Evolutionary conservation across 1,140 invertebrate genomes (phyloP), one percentile per base, ranked within the genome.

Genomic region (Cydia splendana): DNA sequence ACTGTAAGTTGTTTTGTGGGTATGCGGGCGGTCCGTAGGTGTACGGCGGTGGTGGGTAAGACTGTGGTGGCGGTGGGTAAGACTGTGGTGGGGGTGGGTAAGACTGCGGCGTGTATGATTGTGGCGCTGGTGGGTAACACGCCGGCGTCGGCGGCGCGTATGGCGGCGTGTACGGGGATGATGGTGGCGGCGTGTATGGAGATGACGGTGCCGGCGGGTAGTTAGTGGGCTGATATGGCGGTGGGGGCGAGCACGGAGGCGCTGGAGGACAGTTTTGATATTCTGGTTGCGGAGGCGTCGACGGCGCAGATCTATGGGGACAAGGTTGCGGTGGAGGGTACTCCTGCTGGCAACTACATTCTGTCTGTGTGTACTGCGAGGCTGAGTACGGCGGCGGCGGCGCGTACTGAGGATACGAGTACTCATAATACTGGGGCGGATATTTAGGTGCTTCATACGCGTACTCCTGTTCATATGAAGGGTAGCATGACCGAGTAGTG

Each of bases 351-450:
- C 75, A 75, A 9, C 34, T 42, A 51, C 65, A 45, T 30, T 67
- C 65, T 15, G 65, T 12, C 65, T 76, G 15, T 76, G 76, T 12
- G 7, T 18, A 28, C 4, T 75, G 76, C 20, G 77, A 42, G 7
- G 74, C 75, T 45, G 77, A 24, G 13, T 57, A 53, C 0, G 65
- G 76, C 18, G 77, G 67, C 45, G 78, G 74, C 34, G 76, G 62
- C 7, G 65, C 48, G 75, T 82, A 83, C 5, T 79, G 79, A 1
- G 79, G 73, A 28, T 80, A 80, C 34, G 79, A 53, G 57, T 24
- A 24, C 48, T 86, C 87, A 74, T 82, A 83, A 51, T 77, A 80
- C 3, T 82, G 48, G n/a, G 48, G 45, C 42, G 77, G 45, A 65
- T 42, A 80, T 4, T 42, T 76, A 28, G 83, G 76, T 30, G 34